These are phyloP conservation scores for Daktulosphaira vitifoliae DNA, from an alignment of 1,140 invertebrate species.

Conservation along the genomic window DNA sequence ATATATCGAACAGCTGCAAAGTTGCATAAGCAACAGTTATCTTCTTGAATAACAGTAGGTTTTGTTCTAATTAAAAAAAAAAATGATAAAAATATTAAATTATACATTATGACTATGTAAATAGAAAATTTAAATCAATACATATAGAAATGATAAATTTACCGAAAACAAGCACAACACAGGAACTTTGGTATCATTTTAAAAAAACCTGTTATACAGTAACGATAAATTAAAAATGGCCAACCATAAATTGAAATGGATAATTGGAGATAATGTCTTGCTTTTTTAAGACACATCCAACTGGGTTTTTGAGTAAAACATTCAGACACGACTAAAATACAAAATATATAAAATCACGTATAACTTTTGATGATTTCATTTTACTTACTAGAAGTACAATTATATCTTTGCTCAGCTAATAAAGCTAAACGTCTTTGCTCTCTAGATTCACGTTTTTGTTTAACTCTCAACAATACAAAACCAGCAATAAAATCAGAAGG, in stretches of 20 bases:
- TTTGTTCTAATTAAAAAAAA: constrained; percentile 48
- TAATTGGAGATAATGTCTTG: constrained; percentile 65
- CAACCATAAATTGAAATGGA: constrained; percentile 81
- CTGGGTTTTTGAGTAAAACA: constrained; percentile 54
- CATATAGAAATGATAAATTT: constrained; percentile 39
- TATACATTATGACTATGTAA: too few relatives aligned
- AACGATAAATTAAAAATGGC: constrained; percentile 73
- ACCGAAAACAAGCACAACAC: constrained; percentile 67
- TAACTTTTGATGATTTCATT: neutral
- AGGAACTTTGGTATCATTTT: constrained; percentile 58
- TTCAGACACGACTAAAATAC: constrained; percentile 46
- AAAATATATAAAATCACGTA: neutral
- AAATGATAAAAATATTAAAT: neutral
- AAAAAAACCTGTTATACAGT: constrained; percentile 65
- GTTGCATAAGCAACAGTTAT: constrained; percentile 86
- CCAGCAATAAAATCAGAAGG: constrained; percentile 82
- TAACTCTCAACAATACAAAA: constrained; percentile 64
- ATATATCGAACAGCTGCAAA: constrained; percentile 71
- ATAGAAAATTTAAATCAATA: too few relatives aligned
- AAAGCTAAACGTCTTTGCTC: constrained; percentile 60
- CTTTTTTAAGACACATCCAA: constrained; percentile 73
- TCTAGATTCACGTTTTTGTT: constrained; percentile 60
- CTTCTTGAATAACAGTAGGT: constrained; percentile 61
- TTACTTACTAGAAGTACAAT: constrained; percentile 54
- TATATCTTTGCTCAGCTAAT: constrained; percentile 55